Evolutionary conservation across 2,888 invertebrate species (phyloP).

Genomic region (Abscondita cerata): DNA sequence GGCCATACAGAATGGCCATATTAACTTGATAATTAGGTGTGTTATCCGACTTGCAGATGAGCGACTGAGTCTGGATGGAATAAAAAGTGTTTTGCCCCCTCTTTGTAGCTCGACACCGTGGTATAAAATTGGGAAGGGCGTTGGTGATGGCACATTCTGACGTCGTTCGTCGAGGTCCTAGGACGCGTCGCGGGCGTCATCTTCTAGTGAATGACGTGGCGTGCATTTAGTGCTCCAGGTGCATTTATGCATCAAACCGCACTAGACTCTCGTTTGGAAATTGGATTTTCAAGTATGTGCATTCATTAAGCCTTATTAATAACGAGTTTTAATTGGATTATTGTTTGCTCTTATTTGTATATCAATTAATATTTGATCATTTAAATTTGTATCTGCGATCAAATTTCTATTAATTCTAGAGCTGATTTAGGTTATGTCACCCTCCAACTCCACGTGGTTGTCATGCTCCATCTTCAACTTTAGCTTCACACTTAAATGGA

Average conservation of each 20-base stretch:
- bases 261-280: slow-evolving; percentile 17
- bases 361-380: slow-evolving; percentile 1
- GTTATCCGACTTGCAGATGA: slow-evolving; percentile 91
- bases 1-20: slow-evolving; percentile 79
- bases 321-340: neutral
- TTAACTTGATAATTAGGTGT: slow-evolving; percentile 91
- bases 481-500: slow-evolving; percentile 1
- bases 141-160: slow-evolving; percentile 60
- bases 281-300: slow-evolving; percentile 31
- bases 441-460: slow-evolving; percentile 22
- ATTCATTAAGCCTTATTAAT: slow-evolving; percentile 23
- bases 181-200: slow-evolving; percentile 45
- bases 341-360: slow-evolving; percentile 1
- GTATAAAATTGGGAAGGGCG: slow-evolving; percentile 61
- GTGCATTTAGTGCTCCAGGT: slow-evolving; percentile 45
- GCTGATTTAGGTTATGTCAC: slow-evolving; percentile 28
- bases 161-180: slow-evolving; percentile 53
- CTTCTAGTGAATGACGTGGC: slow-evolving; percentile 39
- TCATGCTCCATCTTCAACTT: slow-evolving; percentile 20
- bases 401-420: neutral
- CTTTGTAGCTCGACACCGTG: slow-evolving; percentile 57
- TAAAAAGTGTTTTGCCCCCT: slow-evolving; percentile 74
- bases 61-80: slow-evolving; percentile 72
- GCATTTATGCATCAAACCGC: slow-evolving; percentile 22
- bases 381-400: neutral